A percentile compares a stretch with the other conserved stretches of the same genome.
Evolutionary conservation across 2,113 vertebrate genomes (phyloP).

Genomic region (Cyanistes caeruleus): DNA sequence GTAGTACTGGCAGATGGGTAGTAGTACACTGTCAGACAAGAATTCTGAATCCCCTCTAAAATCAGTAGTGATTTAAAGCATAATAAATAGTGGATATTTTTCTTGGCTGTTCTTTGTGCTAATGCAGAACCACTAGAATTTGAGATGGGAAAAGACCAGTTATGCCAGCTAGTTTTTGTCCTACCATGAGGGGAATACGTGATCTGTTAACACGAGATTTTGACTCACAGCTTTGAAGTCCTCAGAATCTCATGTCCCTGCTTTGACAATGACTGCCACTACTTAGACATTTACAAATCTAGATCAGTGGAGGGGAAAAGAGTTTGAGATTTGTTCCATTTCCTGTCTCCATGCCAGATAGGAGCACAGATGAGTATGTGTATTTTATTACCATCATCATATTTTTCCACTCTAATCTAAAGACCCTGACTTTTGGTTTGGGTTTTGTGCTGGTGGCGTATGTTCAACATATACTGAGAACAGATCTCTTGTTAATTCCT

Average conservation of each 20-base stretch:
- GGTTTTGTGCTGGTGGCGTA: not conserved
- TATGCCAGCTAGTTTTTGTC: not conserved
- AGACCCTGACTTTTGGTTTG: not conserved
- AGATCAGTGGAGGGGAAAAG: not conserved
- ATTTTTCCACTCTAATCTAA: not conserved
- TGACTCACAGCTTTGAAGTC: not conserved
- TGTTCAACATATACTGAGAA: not conserved
- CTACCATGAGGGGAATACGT: not conserved
- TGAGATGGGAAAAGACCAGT: not conserved
- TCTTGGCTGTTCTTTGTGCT: not conserved
- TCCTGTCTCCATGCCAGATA: not conserved
- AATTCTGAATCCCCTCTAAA: not conserved
- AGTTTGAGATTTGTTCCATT: not conserved
- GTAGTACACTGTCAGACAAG: not conserved
- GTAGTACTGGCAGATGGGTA: not conserved
- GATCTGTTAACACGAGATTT: not conserved
- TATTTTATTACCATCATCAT: not conserved
- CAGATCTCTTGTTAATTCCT: not conserved
- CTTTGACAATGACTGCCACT: not conserved
- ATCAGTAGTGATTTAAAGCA: not conserved
- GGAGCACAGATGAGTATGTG: not conserved
- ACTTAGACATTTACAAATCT: not conserved
- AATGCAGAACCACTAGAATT: not conserved
- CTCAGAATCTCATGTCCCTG: not conserved
- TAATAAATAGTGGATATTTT: not conserved